Evolutionary conservation across 2,113 vertebrate genomes (phyloP).

Genomic region (Macrotus californicus): DNA sequence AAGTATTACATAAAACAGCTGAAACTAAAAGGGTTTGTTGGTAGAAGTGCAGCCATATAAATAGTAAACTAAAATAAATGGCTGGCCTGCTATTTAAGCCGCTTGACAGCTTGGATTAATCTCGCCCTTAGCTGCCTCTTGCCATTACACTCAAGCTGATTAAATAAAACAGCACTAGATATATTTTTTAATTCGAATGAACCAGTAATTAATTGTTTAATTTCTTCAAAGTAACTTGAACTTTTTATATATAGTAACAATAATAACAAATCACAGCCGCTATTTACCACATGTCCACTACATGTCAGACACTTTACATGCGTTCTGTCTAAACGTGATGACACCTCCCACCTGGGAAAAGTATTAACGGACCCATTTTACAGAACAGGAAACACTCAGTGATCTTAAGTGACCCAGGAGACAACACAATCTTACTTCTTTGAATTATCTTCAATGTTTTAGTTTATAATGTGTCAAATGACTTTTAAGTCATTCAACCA

Average conservation of each 20-base stretch:
- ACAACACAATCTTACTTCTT: neutral
- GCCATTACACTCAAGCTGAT: neutral
- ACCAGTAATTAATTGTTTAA: neutral
- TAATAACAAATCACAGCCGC: neutral
- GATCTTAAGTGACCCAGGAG: neutral
- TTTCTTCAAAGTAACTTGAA: constrained; percentile 32
- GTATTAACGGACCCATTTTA: constrained; percentile 5
- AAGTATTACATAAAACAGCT: neutral
- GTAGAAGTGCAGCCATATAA: constrained; percentile 30
- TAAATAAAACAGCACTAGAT: neutral
- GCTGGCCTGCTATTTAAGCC: neutral
- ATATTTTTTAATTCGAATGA: neutral
- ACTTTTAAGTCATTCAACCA: neutral
- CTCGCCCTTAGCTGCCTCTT: neutral
- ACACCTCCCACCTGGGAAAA: neutral
- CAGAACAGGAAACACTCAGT: neutral
- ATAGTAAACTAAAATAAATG: constrained; percentile 30
- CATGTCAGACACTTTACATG: neutral
- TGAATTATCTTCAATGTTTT: neutral
- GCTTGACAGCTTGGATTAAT: neutral
- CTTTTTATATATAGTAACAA: neutral
- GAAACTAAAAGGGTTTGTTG: constrained; percentile 21
- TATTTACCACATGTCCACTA: neutral
- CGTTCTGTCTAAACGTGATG: neutral
- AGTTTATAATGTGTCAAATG: neutral